Evolutionary conservation across 2,113 vertebrate species (phyloP).

Genomic region (Aldabrachelys gigantea): DNA sequence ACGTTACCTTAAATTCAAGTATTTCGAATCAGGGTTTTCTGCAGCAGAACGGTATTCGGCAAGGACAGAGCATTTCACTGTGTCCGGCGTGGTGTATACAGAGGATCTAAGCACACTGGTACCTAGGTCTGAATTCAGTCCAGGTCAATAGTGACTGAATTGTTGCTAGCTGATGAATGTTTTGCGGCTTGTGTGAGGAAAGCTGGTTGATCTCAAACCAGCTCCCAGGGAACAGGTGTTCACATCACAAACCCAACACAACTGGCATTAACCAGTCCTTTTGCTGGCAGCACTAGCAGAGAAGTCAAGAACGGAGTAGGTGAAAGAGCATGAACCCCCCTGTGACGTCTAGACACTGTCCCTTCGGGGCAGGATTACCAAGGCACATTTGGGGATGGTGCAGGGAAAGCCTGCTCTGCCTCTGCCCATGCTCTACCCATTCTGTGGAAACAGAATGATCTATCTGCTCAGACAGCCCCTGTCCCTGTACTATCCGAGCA

Average conservation of each 20-base stretch:
- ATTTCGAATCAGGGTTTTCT: not conserved
- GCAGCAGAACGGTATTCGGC: not conserved
- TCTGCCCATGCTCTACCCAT: not conserved
- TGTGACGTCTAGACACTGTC: fast-evolving
- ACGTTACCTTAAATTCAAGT: not conserved
- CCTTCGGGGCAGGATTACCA: not conserved
- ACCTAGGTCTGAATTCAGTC: not conserved
- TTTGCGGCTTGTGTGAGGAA: not conserved
- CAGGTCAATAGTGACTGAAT: not conserved
- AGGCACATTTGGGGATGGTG: fast-evolving
- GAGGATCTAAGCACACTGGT: fast-evolving
- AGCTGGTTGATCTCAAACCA: not conserved
- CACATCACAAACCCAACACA: fast-evolving
- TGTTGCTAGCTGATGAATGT: not conserved
- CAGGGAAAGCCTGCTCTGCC: not conserved
- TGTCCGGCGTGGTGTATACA: not conserved
- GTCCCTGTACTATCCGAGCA: not conserved
- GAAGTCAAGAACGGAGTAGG: not conserved
- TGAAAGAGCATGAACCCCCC: not conserved
- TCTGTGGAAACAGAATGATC: fast-evolving
- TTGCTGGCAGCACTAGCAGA: not conserved
- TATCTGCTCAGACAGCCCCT: not conserved
- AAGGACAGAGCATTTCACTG: not conserved
- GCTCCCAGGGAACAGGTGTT: not conserved
- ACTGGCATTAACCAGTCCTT: not conserved